Conservation (phyloP, 2,113 vertebrate genomes). For the Scortum barcoo region DNA sequence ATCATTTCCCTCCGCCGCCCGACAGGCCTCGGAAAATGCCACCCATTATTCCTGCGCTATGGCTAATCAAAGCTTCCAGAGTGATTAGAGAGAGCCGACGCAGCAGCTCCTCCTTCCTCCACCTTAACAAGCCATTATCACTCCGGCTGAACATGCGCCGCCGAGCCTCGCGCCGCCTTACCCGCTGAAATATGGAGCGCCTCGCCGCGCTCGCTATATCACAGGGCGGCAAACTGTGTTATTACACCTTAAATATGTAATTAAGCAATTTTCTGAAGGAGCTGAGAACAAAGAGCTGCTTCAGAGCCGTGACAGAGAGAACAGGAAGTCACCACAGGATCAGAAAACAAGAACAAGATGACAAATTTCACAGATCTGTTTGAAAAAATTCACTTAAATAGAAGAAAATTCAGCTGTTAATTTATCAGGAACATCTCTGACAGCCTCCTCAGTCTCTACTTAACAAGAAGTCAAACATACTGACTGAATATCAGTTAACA, state of each 20-base stretch:
- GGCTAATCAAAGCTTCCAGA: slow-evolving; percentile 78
- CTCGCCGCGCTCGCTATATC: slow-evolving; percentile 21
- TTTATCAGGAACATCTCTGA: too few species aligned
- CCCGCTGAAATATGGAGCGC: slow-evolving; percentile 67
- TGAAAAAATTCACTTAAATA: too few species aligned
- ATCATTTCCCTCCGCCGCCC: slow-evolving; percentile 73
- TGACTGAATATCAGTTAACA: too few species aligned
- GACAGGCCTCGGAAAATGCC: slow-evolving; percentile 78
- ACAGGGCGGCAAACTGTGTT: slow-evolving; percentile 43
- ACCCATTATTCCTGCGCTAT: slow-evolving; percentile 75
- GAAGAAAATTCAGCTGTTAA: too few species aligned
- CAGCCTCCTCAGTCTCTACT: too few species aligned
- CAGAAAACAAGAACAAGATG: background rate
- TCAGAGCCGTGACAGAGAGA: background rate
- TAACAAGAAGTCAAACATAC: too few species aligned
- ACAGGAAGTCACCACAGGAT: background rate
- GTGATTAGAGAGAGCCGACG: slow-evolving; percentile 74
- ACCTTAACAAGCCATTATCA: slow-evolving; percentile 77
- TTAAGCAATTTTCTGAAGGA: slow-evolving; percentile 45
- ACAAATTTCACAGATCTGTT: too few species aligned
- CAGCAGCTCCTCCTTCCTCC: slow-evolving; percentile 51
- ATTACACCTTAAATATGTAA: slow-evolving; percentile 57
- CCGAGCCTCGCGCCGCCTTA: slow-evolving; percentile 12
- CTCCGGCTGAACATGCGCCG: slow-evolving; percentile 28
- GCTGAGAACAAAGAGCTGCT: background rate